A percentile compares a stretch with the other conserved stretches of the same genome.
Conservation (phyloP, 2,797 vertebrate genomes). For the Alcedo atthis region DNA sequence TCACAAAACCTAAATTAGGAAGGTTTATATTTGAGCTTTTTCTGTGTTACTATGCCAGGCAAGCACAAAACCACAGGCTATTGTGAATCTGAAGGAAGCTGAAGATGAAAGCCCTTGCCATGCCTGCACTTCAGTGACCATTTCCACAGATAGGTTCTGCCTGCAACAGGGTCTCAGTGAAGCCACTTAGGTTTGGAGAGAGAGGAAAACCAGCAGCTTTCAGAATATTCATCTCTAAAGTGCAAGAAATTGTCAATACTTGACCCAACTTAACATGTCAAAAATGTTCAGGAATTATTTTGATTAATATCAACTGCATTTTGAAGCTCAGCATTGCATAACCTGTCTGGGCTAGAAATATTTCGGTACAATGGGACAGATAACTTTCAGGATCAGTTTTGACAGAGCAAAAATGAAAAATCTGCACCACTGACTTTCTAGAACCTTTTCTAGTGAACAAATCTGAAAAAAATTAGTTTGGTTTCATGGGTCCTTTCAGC, state of each 20-base stretch:
- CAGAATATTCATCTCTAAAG: neutral
- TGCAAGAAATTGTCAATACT: neutral
- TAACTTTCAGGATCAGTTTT: neutral
- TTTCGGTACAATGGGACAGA: neutral
- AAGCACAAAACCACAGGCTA: neutral
- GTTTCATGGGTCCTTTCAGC: conserved; percentile 18
- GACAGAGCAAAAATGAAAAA: conserved; percentile 1
- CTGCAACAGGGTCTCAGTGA: neutral
- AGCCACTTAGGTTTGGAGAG: neutral
- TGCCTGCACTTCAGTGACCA: neutral
- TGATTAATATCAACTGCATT: neutral
- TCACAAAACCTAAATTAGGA: neutral
- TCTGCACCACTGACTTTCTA: neutral
- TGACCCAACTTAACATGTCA: neutral
- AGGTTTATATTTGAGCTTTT: neutral
- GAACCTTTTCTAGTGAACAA: neutral
- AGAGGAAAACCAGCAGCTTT: neutral
- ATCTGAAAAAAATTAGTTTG: neutral
- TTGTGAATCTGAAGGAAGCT: neutral
- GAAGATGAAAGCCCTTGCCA: neutral
- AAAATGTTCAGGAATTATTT: neutral
- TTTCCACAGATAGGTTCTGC: neutral
- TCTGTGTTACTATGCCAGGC: neutral
- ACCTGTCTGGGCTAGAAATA: neutral
- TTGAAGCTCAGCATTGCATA: neutral